These are phyloP conservation scores for Drusus annulatus DNA, from an alignment of 1,140 invertebrate species.

Conservation along the genomic window DNA sequence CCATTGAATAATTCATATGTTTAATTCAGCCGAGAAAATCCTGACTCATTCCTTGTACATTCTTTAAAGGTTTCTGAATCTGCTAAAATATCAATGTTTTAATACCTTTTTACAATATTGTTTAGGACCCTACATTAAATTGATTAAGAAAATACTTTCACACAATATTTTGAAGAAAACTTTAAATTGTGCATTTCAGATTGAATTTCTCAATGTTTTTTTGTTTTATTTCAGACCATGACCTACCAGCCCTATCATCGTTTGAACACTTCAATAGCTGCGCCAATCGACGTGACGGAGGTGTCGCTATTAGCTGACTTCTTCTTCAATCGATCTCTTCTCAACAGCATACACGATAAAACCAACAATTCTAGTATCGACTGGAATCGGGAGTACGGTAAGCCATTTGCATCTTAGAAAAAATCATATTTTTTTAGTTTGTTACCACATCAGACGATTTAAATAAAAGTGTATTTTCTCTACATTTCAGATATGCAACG, in stretches of 20 bases:
- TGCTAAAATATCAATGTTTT: too few relatives aligned
- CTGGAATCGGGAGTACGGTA: conserved; percentile 9
- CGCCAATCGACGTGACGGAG: neutral
- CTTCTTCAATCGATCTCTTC: conserved; percentile 6
- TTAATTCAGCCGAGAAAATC: too few relatives aligned
- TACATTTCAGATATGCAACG: neutral
- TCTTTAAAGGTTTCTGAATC: too few relatives aligned
- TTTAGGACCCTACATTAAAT: too few relatives aligned
- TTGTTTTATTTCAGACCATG: conserved; percentile 4
- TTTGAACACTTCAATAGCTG: neutral
- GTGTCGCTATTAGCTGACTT: neutral
- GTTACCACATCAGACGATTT: too few relatives aligned
- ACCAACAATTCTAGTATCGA: neutral
- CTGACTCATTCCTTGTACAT: too few relatives aligned
- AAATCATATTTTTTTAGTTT: neutral
- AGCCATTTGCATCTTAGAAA: neutral
- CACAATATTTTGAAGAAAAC: too few relatives aligned
- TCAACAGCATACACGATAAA: neutral
- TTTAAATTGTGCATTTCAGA: too few relatives aligned
- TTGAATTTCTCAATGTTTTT: neutral
- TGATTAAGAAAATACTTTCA: too few relatives aligned
- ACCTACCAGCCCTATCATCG: neutral
- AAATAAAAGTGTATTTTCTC: neutral
- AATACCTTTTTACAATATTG: too few relatives aligned
- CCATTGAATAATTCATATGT: too few relatives aligned